Percentiles rank a stretch among this genome's conserved stretches.
These are phyloP conservation scores for Pteropus alecto DNA, from an alignment of 2,113 vertebrate species.

Conservation along the genomic window DNA sequence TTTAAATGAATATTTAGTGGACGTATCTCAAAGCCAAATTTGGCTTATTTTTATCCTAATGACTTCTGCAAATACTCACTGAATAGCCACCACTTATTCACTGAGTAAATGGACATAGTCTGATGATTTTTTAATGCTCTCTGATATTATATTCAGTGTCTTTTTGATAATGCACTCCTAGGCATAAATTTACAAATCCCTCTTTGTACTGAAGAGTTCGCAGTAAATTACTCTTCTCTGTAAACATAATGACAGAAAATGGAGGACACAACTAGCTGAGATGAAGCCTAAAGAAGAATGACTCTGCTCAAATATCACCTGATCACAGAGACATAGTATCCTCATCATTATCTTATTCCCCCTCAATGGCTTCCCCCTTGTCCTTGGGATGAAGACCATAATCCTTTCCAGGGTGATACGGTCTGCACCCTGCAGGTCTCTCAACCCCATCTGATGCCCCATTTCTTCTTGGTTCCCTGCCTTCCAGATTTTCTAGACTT, in stretches of 20 bases:
- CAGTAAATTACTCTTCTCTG: slow-evolving; percentile 5
- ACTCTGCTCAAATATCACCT: neutral
- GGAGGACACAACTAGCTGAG: neutral
- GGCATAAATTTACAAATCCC: neutral
- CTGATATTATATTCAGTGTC: neutral
- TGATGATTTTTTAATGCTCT: slow-evolving; percentile 34
- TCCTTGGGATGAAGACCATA: neutral
- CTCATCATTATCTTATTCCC: neutral
- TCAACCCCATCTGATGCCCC: neutral
- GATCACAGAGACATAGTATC: neutral
- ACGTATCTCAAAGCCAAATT: slow-evolving; percentile 2
- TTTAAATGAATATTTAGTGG: neutral
- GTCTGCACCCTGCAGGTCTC: neutral
- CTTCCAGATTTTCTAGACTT: neutral
- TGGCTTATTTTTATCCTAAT: slow-evolving; percentile 30
- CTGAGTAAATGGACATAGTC: neutral
- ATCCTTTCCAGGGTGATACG: neutral
- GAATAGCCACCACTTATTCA: slow-evolving; percentile 7
- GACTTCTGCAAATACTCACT: neutral
- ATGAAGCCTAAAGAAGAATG: neutral
- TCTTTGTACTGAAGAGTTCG: neutral
- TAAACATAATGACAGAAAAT: neutral
- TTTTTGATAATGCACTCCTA: slow-evolving; percentile 1
- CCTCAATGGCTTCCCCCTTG: neutral
- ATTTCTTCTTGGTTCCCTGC: neutral